phyloP scores from a whole-genome alignment of 2,888 invertebrate genomes.

The Diaperis boleti region DNA sequence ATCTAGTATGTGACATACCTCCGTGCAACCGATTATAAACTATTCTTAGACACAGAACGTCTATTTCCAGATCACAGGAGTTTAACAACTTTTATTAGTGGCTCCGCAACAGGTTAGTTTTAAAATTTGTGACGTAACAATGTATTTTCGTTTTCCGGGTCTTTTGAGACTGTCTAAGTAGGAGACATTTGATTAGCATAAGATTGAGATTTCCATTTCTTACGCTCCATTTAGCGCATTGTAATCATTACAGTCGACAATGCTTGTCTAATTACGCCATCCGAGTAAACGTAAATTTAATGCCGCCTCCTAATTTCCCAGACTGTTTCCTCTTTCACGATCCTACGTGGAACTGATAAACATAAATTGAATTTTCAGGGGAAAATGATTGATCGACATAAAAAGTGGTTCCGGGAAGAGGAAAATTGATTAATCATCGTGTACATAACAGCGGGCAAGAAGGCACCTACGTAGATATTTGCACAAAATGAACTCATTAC shows the following conservation, averaged over 20 bases:
- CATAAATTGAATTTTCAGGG: not conserved
- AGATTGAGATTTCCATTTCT: too few species aligned
- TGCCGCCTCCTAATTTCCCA: not conserved
- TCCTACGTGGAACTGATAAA: not conserved
- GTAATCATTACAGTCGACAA: too few species aligned
- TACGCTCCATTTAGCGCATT: too few species aligned
- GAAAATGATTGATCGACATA: slow-evolving; percentile 1
- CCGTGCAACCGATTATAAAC: slow-evolving; percentile 22
- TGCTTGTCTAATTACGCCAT: too few species aligned
- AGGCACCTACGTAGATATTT: too few species aligned
- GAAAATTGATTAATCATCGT: not conserved
- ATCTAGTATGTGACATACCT: slow-evolving; percentile 18
- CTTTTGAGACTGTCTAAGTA: not conserved
- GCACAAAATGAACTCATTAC: slow-evolving; percentile 4
- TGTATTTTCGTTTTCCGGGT: slow-evolving; percentile 16
- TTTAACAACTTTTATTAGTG: slow-evolving; percentile 34
- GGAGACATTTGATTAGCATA: too few species aligned
- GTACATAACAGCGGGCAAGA: too few species aligned
- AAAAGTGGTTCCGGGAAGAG: not conserved
- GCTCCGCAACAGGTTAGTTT: slow-evolving; percentile 37
- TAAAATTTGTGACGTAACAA: slow-evolving; percentile 21
- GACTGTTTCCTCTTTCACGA: not conserved
- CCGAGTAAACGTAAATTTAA: too few species aligned
- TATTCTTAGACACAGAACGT: slow-evolving; percentile 17
- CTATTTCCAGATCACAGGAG: slow-evolving; percentile 35